Conservation (phyloP, 2,888 invertebrate genomes). For the Agrypnus murinus region DNA sequence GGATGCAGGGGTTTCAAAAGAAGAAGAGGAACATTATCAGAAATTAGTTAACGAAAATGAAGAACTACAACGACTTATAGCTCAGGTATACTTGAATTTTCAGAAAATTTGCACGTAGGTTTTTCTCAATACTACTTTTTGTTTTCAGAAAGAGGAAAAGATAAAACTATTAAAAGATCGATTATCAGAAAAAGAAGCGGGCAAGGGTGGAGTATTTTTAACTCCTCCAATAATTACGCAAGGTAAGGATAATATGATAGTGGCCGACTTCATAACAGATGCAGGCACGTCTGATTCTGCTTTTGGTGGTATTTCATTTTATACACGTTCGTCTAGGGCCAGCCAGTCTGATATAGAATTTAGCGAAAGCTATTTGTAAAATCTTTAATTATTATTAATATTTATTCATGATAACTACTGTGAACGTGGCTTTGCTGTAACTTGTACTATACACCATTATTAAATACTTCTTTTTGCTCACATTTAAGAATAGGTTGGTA, state of each 20-base stretch:
- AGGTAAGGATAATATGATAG: conserved; percentile 84
- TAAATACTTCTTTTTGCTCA: not conserved
- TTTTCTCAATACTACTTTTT: conserved; percentile 24
- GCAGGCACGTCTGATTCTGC: conserved; percentile 87
- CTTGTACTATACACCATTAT: not conserved
- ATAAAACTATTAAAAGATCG: conserved; percentile 88
- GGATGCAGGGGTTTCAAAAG: conserved; percentile 86
- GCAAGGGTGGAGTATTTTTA: conserved; percentile 69
- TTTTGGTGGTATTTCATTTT: conserved; percentile 81
- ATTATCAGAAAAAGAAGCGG: conserved; percentile 84
- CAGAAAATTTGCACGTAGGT: conserved; percentile 76
- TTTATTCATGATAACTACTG: no score
- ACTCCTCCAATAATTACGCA: conserved; percentile 72
- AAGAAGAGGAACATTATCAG: conserved; percentile 96
- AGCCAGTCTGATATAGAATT: conserved; percentile 92
- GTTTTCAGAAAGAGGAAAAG: conserved; percentile 89
- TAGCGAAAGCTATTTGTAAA: conserved; percentile 89
- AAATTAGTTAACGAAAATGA: conserved; percentile 96
- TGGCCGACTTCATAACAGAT: conserved; percentile 84
- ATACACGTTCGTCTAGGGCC: conserved; percentile 87
- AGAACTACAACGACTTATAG: conserved; percentile 95
- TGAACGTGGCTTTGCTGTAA: no score
- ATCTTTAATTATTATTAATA: no score
- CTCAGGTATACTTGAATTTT: conserved; percentile 79
- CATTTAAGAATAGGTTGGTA: not conserved